These are phyloP conservation scores for Channallabes apus DNA, from an alignment of 2,797 vertebrate genomes.

Conservation along the genomic window DNA sequence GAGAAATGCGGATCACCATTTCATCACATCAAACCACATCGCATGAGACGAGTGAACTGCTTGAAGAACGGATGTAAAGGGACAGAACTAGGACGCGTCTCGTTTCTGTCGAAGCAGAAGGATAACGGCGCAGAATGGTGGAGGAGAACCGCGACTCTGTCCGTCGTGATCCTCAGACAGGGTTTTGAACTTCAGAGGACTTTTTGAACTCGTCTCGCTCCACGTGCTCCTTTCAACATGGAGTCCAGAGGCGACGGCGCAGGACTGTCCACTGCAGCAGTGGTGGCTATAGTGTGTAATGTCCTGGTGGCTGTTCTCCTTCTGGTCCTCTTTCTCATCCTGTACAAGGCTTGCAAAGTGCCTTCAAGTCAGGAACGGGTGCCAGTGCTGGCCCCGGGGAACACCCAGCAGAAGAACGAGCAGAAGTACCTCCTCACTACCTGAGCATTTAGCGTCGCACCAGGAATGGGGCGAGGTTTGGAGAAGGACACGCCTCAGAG, in stretches of 20 bases:
- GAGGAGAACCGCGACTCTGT: background rate
- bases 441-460: conserved; percentile 58
- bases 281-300: conserved; percentile 79
- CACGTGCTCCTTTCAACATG: conserved; percentile 57
- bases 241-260: conserved; percentile 56
- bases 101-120: conserved; percentile 38
- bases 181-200: conserved; percentile 35
- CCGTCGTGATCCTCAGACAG: conserved; percentile 24
- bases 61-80: background rate
- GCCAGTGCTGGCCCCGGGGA: conserved; percentile 66
- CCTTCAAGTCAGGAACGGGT: conserved; percentile 75
- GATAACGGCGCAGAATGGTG: conserved; percentile 9
- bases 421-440: conserved; percentile 76
- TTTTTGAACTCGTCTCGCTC: conserved; percentile 10
- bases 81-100: conserved; percentile 37
- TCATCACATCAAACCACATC: background rate
- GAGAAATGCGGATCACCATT: background rate
- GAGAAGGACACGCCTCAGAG: background rate
- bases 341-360: conserved; percentile 77
- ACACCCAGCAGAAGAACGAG: conserved; percentile 65
- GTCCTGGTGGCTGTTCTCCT: conserved; percentile 73
- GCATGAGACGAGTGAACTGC: conserved; percentile 22
- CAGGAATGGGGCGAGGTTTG: background rate
- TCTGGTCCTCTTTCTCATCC: conserved; percentile 74
- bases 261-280: conserved; percentile 73